Evolutionary conservation across 2,797 vertebrate species (phyloP).

Genomic region (Acanthurus lineatus): DNA sequence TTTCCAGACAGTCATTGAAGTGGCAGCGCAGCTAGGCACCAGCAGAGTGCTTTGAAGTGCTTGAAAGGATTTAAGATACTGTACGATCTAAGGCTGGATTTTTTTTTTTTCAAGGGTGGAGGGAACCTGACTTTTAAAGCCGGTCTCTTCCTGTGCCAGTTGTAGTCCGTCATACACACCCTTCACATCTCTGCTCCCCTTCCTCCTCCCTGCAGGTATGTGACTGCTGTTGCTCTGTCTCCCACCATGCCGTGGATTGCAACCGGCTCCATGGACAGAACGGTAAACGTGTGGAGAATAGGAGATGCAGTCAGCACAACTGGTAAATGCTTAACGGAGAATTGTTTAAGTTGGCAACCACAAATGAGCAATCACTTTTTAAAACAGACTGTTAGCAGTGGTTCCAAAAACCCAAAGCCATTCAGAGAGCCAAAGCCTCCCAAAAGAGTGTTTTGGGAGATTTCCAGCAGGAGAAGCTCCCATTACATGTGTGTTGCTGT

Average conservation of each 20-base stretch:
- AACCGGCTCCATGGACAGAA: constrained; percentile 94
- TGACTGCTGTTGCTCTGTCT: constrained; percentile 91
- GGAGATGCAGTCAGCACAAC: constrained; percentile 70
- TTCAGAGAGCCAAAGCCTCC: constrained; percentile 40
- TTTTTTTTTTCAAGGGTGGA: constrained; percentile 20
- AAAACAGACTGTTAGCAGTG: constrained; percentile 36
- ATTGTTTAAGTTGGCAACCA: constrained; percentile 37
- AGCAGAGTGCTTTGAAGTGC: constrained; percentile 72
- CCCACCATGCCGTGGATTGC: constrained; percentile 86
- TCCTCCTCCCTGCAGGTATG: constrained; percentile 83
- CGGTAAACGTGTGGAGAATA: constrained; percentile 89
- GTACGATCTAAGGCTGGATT: constrained; percentile 48
- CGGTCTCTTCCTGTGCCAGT: constrained; percentile 46
- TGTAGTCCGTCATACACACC: constrained; percentile 33
- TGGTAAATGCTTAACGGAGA: constrained; percentile 70
- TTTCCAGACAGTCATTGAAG: constrained; percentile 69
- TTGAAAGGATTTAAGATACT: constrained; percentile 69
- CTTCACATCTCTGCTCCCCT: constrained; percentile 26
- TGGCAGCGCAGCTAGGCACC: constrained; percentile 66
- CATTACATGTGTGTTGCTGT: constrained; percentile 45
- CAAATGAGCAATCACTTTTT: constrained; percentile 47
- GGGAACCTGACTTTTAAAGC: constrained; percentile 46
- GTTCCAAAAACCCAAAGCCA: constrained; percentile 49
- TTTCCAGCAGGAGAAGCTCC: constrained; percentile 50
- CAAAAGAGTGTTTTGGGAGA: constrained; percentile 62